These are phyloP conservation scores for Anguilla anguilla DNA, from an alignment of 2,797 vertebrate species.

Conservation along the genomic window DNA sequence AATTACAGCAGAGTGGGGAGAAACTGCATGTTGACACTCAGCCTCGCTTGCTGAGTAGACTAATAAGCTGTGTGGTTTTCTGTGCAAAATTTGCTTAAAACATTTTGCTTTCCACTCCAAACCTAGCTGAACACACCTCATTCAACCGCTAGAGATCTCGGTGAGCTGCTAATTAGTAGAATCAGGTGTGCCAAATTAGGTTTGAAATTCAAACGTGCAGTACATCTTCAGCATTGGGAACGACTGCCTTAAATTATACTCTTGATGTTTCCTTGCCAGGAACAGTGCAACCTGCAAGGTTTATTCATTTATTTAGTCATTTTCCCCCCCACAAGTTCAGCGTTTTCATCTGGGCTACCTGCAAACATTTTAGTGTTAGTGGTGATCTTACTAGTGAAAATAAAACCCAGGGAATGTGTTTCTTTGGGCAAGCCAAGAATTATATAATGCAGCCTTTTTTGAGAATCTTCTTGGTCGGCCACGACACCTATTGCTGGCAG, in stretches of 20 bases:
- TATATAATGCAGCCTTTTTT: background rate
- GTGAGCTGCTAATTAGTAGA: background rate
- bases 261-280: background rate
- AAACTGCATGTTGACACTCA: background rate
- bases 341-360: background rate
- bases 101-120: background rate
- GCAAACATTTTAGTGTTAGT: background rate
- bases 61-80: background rate
- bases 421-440: background rate
- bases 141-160: background rate
- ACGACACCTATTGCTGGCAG: background rate
- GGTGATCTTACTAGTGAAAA: background rate
- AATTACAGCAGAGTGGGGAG: background rate
- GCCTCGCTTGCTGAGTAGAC: background rate
- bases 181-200: background rate
- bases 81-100: background rate
- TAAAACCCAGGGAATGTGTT: background rate
- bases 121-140: background rate
- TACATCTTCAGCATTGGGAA: background rate
- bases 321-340: background rate
- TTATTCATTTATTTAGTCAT: no score
- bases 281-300: background rate
- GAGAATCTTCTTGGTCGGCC: background rate
- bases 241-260: background rate
- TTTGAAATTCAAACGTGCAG: no score